Percentiles rank a stretch among this genome's conserved stretches.
Evolutionary conservation across 2,797 vertebrate species (phyloP).

Genomic region (Erpetoichthys calabaricus): DNA sequence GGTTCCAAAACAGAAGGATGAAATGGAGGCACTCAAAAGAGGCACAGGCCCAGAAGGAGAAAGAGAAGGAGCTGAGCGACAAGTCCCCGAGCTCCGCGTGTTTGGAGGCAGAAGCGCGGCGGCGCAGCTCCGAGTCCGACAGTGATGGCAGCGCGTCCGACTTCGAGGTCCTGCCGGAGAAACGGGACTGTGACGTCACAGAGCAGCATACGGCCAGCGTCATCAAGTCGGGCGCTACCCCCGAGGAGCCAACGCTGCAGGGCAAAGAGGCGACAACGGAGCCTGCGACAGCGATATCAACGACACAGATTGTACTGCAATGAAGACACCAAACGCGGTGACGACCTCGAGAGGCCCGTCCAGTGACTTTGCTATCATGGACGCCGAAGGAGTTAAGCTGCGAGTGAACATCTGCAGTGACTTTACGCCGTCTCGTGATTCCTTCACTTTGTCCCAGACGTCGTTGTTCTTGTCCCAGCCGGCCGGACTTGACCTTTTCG

Average conservation of each 20-base stretch:
- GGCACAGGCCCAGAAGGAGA: conserved; percentile 92
- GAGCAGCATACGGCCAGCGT: conserved; percentile 59
- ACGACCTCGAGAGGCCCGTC: too few relatives aligned
- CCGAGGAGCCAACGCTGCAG: conserved; percentile 23
- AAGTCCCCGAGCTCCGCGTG: conserved; percentile 26
- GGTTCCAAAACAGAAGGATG: conserved; percentile 91
- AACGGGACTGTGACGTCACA: conserved; percentile 55
- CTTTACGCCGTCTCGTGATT: too few relatives aligned
- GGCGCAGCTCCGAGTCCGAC: conserved; percentile 68
- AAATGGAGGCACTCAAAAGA: conserved; percentile 97
- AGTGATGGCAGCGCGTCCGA: conserved; percentile 81
- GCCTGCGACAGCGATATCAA: conserved; percentile 11
- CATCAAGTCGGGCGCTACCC: conserved; percentile 47
- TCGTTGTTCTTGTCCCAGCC: too few relatives aligned
- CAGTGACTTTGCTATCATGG: too few relatives aligned
- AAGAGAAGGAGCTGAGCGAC: conserved; percentile 70
- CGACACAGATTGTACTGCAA: conserved; percentile 40
- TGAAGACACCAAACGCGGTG: neutral
- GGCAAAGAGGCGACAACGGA: conserved; percentile 26
- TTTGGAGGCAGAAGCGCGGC: conserved; percentile 48
- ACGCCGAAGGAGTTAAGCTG: too few relatives aligned
- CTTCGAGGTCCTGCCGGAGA: conserved; percentile 61
- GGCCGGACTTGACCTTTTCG: too few relatives aligned
- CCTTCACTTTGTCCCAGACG: too few relatives aligned
- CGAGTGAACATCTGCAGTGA: too few relatives aligned